Evolutionary conservation across 2,888 invertebrate genomes (phyloP).

Genomic region (Melikaiella ostensackeni): DNA sequence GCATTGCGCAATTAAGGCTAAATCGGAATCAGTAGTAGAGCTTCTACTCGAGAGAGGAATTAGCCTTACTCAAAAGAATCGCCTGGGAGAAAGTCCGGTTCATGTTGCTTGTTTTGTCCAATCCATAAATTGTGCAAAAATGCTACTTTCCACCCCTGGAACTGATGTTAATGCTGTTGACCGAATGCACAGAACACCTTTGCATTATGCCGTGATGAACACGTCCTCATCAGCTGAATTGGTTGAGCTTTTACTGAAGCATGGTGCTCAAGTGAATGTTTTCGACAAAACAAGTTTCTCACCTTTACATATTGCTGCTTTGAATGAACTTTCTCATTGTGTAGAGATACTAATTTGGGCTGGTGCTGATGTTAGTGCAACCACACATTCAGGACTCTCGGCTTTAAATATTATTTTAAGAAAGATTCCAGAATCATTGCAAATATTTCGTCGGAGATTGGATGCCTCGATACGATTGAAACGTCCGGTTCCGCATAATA

Average conservation of each 20-base stretch:
- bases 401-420: slow-evolving; percentile 76
- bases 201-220: slow-evolving; percentile 77
- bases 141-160: slow-evolving; percentile 66
- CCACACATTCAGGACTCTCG: slow-evolving; percentile 75
- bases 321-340: slow-evolving; percentile 77
- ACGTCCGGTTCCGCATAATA: slow-evolving; percentile 70
- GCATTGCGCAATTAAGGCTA: slow-evolving; percentile 77
- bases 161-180: slow-evolving; percentile 75
- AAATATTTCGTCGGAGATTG: slow-evolving; percentile 75
- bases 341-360: slow-evolving; percentile 76
- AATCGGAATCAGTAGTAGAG: slow-evolving; percentile 70
- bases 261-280: slow-evolving; percentile 72
- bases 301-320: slow-evolving; percentile 77
- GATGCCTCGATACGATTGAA: slow-evolving; percentile 73
- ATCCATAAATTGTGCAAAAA: slow-evolving; percentile 69
- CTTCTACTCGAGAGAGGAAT: slow-evolving; percentile 76
- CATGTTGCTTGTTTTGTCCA: slow-evolving; percentile 78
- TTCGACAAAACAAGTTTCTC: slow-evolving; percentile 76
- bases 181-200: slow-evolving; percentile 73
- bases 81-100: slow-evolving; percentile 77
- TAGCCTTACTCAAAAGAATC: slow-evolving; percentile 72
- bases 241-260: slow-evolving; percentile 68
- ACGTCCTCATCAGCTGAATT: slow-evolving; percentile 68
- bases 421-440: slow-evolving; percentile 76
- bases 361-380: slow-evolving; percentile 77